These are phyloP conservation scores for Etheostoma nigrum DNA, from an alignment of 2,797 vertebrate species.

Conservation along the genomic window DNA sequence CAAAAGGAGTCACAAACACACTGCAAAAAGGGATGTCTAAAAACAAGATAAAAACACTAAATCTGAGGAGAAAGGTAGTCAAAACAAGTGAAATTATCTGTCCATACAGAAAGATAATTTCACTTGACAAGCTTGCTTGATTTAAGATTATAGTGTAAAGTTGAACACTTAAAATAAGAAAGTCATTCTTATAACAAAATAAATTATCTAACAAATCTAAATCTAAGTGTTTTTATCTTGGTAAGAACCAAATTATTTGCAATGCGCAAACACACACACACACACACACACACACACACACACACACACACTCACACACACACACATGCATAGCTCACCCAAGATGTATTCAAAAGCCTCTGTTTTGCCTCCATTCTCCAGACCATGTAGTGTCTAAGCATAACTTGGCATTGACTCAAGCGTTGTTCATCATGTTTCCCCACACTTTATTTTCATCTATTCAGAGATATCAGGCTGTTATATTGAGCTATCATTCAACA, in stretches of 20 bases:
- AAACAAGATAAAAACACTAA: no score
- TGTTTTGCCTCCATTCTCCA: conserved; percentile 54
- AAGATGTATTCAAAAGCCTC: conserved; percentile 61
- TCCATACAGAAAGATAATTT: no score
- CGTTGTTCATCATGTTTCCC: conserved; percentile 52
- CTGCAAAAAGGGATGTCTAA: no score
- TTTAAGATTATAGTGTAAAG: no score
- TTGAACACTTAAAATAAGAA: no score
- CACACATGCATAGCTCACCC: conserved; percentile 15
- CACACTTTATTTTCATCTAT: conserved; percentile 33
- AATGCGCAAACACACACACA: neutral
- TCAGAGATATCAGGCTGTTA: conserved; percentile 18
- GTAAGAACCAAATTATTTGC: no score
- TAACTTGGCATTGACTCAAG: conserved; percentile 55
- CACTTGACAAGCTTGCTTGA: no score
- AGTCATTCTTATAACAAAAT: no score
- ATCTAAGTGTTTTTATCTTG: no score
- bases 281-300: conserved; percentile 15
- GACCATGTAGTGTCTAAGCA: conserved; percentile 58
- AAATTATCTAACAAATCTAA: no score
- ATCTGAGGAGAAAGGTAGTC: no score
- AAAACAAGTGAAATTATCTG: no score
- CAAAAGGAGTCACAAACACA: conserved; percentile 38
- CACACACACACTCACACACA: conserved; percentile 1
- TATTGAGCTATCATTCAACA: conserved; percentile 33